phyloP scores from a whole-genome alignment of 1,140 invertebrate species.

The Drosophila tropicalis region DNA sequence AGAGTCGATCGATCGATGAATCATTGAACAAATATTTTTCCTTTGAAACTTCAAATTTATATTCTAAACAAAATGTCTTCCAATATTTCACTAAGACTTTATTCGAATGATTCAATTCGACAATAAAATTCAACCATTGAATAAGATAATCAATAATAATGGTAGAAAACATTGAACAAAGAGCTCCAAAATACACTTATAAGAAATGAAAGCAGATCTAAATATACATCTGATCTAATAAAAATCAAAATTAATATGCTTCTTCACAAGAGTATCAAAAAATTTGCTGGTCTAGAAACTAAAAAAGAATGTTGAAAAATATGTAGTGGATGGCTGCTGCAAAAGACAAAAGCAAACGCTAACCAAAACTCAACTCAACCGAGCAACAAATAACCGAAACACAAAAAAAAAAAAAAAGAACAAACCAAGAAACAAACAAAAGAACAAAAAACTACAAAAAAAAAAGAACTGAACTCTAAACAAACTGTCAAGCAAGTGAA shows the following conservation, averaged over 20 bases:
- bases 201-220: too few relatives aligned
- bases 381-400: conserved; percentile 37
- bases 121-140: conserved; percentile 5
- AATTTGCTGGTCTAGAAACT: conserved; percentile 42
- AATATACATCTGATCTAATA: background rate
- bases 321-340: conserved; percentile 28
- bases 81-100: too few relatives aligned
- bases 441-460: background rate
- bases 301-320: conserved; percentile 67
- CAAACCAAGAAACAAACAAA: conserved; percentile 27
- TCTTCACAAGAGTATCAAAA: conserved; percentile 11
- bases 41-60: too few relatives aligned
- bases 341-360: conserved; percentile 60
- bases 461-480: conserved; percentile 57
- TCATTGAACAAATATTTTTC: too few relatives aligned
- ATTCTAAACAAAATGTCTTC: too few relatives aligned
- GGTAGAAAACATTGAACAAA: background rate
- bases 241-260: background rate
- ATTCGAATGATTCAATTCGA: conserved; percentile 11
- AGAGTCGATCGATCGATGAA: too few relatives aligned
- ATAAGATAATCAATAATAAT: background rate
- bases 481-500: conserved; percentile 80
- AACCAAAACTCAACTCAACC: conserved; percentile 45
- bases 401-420: conserved; percentile 25
- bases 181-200: background rate